Conservation (phyloP, 1,140 invertebrate genomes). For the Ganaspis sp. region DNA sequence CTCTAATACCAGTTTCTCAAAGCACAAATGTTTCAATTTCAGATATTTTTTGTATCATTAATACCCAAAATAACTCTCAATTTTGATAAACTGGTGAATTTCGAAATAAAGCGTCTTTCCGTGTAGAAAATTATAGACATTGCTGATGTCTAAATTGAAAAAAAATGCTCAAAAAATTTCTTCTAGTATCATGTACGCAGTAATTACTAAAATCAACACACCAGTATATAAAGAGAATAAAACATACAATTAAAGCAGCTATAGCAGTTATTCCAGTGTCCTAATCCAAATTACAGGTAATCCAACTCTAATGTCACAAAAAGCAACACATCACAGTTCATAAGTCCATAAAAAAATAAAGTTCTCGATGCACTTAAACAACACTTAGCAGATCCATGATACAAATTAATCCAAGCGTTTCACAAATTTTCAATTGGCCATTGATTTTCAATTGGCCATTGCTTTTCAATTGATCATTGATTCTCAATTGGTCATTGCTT, state of each 20-base stretch:
- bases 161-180: too few species aligned
- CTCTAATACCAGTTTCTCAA: too few species aligned
- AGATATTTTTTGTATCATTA: too few species aligned
- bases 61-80: too few species aligned
- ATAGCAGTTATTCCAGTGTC: background rate
- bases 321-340: conserved; percentile 41
- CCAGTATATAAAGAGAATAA: background rate
- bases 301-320: conserved; percentile 31
- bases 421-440: background rate
- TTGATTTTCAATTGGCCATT: background rate
- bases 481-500: background rate
- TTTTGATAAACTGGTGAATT: too few species aligned
- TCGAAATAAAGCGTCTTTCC: too few species aligned
- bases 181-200: too few species aligned
- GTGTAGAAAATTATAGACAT: too few species aligned
- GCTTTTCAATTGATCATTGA: background rate
- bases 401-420: background rate
- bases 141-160: too few species aligned
- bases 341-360: background rate
- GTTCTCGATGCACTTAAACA: background rate
- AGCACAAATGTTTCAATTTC: too few species aligned
- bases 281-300: conserved; percentile 38
- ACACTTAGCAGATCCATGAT: background rate
- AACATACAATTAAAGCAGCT: background rate
- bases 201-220: too few species aligned